phyloP scores from a whole-genome alignment of 2,888 invertebrate species.

The Ganaspis brasiliensis region DNA sequence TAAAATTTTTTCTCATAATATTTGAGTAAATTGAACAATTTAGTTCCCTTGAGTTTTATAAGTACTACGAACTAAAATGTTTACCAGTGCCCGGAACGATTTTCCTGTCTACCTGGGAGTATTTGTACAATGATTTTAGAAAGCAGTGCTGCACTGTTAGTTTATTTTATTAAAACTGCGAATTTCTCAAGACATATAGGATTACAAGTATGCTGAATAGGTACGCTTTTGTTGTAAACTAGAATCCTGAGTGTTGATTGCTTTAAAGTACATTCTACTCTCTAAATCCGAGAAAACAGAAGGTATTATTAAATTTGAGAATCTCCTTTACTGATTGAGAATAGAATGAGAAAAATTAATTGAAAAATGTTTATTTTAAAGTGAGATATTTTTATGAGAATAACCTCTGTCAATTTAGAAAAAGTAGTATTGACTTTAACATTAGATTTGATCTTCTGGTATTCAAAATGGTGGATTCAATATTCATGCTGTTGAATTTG shows the following conservation, averaged over 20 bases:
- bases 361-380: background rate
- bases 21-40: conserved; percentile 3
- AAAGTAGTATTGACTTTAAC: background rate
- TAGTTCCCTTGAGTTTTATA: background rate
- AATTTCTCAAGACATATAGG: background rate
- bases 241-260: background rate
- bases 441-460: conserved; percentile 5
- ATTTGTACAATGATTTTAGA: conserved; percentile 56
- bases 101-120: conserved; percentile 37
- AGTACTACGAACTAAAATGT: conserved; percentile 19
- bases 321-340: background rate
- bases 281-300: background rate
- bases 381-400: background rate
- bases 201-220: background rate
- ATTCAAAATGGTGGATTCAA: conserved; percentile 20
- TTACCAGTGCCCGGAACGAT: background rate
- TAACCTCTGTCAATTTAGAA: background rate
- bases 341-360: background rate
- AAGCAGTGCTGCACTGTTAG: conserved; percentile 45
- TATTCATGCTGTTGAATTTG: conserved; percentile 28
- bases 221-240: background rate
- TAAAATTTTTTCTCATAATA: conserved; percentile 2
- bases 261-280: background rate
- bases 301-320: background rate
- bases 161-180: conserved; percentile 49